Conservation (phyloP, 2,888 invertebrate species). For the Saturnia pavonia region DNA sequence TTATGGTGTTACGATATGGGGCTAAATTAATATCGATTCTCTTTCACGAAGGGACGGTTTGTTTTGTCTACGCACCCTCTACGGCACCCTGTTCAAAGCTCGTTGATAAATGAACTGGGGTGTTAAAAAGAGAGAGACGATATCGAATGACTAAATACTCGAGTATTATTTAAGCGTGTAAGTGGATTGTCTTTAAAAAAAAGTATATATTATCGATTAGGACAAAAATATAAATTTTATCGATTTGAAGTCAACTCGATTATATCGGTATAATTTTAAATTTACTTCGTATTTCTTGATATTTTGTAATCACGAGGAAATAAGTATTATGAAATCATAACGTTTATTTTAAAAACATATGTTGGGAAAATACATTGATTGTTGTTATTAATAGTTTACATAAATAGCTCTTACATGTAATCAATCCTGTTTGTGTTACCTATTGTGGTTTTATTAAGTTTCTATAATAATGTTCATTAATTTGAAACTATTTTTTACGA, state of each 20-base stretch:
- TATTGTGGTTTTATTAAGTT: too few relatives aligned
- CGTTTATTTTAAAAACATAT: neutral
- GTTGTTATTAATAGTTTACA: neutral
- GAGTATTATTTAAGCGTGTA: neutral
- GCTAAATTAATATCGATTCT: conserved; percentile 42
- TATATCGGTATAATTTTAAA: neutral
- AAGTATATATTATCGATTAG: too few relatives aligned
- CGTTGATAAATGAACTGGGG: conserved; percentile 33
- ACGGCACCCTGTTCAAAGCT: conserved; percentile 15
- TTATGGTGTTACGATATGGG: conserved; percentile 23
- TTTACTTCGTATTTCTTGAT: too few relatives aligned
- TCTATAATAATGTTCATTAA: too few relatives aligned
- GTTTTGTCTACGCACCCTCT: conserved; percentile 41
- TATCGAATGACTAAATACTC: neutral
- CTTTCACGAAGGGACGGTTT: conserved; percentile 33
- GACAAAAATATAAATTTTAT: neutral
- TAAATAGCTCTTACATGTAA: neutral
- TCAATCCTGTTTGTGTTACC: too few relatives aligned
- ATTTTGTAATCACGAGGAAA: neutral
- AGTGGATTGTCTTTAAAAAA: too few relatives aligned
- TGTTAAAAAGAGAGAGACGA: conserved; percentile 16
- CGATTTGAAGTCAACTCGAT: neutral
- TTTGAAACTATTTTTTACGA: too few relatives aligned
- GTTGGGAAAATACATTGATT: neutral
- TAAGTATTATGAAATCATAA: neutral